Conservation (phyloP, 2,797 vertebrate genomes). For the Xyrichtys novacula region DNA sequence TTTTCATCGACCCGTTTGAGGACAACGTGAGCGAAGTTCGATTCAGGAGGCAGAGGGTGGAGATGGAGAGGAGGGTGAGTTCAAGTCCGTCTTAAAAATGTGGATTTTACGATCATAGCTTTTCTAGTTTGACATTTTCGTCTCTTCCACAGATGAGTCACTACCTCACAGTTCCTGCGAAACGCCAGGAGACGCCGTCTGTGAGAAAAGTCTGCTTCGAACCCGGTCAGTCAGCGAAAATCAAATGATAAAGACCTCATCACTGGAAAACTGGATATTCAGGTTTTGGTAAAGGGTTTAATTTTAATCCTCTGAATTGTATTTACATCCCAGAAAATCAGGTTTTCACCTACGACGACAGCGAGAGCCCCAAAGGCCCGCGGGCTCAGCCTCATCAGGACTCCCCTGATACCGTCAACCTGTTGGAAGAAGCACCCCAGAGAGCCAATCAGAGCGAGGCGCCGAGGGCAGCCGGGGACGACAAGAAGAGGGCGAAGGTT, state of each 20-base stretch:
- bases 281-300: too few relatives aligned
- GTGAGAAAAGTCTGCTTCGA: slow-evolving; percentile 88
- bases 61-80: slow-evolving; percentile 91
- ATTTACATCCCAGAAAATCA: slow-evolving; percentile 64
- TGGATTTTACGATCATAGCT: background rate
- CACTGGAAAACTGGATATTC: too few relatives aligned
- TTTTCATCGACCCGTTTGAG: slow-evolving; percentile 90
- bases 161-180: slow-evolving; percentile 91
- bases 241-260: too few relatives aligned
- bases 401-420: slow-evolving; percentile 30
- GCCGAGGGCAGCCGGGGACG: background rate
- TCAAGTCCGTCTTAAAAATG: background rate
- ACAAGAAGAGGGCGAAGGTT: slow-evolving; percentile 26
- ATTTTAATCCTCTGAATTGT: rapidly evolving
- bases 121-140: background rate
- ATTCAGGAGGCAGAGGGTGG: slow-evolving; percentile 88
- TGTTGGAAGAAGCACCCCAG: slow-evolving; percentile 35
- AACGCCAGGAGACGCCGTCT: slow-evolving; percentile 86
- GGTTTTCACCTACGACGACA: slow-evolving; percentile 67
- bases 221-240: slow-evolving; percentile 90
- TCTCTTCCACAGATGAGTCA: slow-evolving; percentile 87
- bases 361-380: slow-evolving; percentile 26
- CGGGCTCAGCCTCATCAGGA: background rate
- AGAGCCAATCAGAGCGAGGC: slow-evolving; percentile 21
- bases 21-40: slow-evolving; percentile 91